Evolutionary conservation across 2,113 vertebrate species (phyloP).

Genomic region (Nicator chloris): DNA sequence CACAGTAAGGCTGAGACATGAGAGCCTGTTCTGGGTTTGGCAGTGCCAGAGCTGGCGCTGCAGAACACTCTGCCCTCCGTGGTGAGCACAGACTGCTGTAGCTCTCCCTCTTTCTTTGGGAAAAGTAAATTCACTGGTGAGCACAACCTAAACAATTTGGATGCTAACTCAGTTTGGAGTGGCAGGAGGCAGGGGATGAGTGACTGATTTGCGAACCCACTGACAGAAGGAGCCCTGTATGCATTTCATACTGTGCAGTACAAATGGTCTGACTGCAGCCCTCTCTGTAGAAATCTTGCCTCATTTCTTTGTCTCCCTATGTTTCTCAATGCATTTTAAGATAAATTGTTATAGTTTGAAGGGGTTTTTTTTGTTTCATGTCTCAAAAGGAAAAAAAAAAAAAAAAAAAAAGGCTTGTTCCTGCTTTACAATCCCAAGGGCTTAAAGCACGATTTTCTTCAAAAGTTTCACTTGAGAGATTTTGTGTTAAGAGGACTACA

Average conservation of each 20-base stretch:
- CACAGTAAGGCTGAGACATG: background rate
- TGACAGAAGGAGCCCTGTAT: background rate
- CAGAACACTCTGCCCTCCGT: background rate
- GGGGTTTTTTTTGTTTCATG: rapidly evolving
- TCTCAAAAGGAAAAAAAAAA: background rate
- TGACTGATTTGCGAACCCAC: background rate
- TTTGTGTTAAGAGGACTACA: background rate
- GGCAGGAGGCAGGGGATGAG: background rate
- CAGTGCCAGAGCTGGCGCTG: background rate
- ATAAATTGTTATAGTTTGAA: background rate
- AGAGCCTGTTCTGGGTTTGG: background rate
- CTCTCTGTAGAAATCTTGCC: background rate
- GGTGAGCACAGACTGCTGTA: background rate
- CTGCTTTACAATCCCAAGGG: background rate
- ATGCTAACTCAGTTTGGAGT: background rate
- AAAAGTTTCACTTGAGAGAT: background rate
- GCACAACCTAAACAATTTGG: background rate
- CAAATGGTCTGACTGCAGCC: background rate
- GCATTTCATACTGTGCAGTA: background rate
- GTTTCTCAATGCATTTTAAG: background rate
- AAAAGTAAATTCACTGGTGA: background rate
- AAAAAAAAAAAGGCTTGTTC: background rate
- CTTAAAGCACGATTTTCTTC: background rate
- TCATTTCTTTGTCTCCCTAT: background rate
- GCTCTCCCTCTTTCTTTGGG: background rate